Conservation (phyloP, 2,797 vertebrate genomes). For the Microctenopoma stevenorrisi region DNA sequence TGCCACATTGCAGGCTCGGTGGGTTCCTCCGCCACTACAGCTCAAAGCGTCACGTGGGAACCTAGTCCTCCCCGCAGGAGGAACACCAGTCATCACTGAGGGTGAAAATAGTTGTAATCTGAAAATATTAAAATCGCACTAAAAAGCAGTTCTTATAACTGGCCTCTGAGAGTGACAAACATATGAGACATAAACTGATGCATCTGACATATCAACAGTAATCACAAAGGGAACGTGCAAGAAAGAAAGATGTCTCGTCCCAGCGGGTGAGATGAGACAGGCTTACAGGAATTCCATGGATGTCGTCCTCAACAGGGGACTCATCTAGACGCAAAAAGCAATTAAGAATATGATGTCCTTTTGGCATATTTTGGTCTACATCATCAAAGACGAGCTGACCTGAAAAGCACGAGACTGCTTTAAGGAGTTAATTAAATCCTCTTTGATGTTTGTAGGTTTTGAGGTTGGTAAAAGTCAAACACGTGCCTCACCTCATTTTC, state of each 20-base stretch:
- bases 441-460: constrained; percentile 11
- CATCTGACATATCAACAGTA: constrained; percentile 13
- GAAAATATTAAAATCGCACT: constrained; percentile 1
- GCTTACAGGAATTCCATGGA: constrained; percentile 15
- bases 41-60: constrained; percentile 53
- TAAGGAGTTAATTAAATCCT: constrained; percentile 1
- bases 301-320: constrained; percentile 17
- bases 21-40: constrained; percentile 3
- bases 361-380: constrained; percentile 22
- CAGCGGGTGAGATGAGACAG: constrained; percentile 11
- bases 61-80: not conserved
- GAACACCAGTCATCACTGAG: constrained; percentile 13
- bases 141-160: not conserved
- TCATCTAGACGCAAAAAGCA: constrained; percentile 10
- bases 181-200: constrained; percentile 12
- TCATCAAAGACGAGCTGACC: constrained; percentile 20
- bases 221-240: constrained; percentile 10
- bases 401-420: not conserved
- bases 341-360: constrained; percentile 8
- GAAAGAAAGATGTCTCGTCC: not conserved
- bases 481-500: not conserved
- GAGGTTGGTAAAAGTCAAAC: constrained; percentile 18
- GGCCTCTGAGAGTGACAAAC: not conserved
- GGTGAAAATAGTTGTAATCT: constrained; percentile 7
- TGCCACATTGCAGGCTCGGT: constrained; percentile 28